Conservation (phyloP, 1,140 invertebrate species). For the Drosophila rhopaloa region DNA sequence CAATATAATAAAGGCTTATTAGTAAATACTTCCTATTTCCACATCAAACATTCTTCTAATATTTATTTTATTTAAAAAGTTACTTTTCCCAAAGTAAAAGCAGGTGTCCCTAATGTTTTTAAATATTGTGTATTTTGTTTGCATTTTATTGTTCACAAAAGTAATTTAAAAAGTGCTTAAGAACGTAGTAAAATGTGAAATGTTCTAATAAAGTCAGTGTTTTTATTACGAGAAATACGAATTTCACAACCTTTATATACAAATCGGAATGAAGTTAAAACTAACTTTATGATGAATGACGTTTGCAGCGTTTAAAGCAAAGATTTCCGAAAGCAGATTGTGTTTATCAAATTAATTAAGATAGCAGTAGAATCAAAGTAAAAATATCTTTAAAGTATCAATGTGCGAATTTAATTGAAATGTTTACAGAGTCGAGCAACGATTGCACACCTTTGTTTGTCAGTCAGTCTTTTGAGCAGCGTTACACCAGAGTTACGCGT, state of each 20-base stretch:
- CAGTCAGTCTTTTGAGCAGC: conserved; percentile 4
- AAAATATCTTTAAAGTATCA: conserved; percentile 10
- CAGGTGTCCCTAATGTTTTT: no score
- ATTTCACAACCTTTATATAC: neutral
- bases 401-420: conserved; percentile 19
- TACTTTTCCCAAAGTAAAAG: no score
- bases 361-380: conserved; percentile 7
- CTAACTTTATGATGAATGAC: conserved; percentile 7
- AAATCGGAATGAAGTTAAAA: neutral
- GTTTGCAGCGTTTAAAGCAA: neutral
- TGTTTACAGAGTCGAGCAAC: conserved; percentile 24
- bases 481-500: conserved; percentile 5
- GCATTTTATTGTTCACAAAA: no score
- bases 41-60: no score
- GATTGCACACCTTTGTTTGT: conserved; percentile 16
- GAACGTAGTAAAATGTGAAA: neutral
- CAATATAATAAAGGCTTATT: no score
- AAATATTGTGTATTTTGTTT: no score
- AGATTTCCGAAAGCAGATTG: conserved; percentile 5
- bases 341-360: conserved; percentile 32
- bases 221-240: neutral
- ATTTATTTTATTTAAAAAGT: no score
- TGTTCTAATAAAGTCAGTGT: neutral
- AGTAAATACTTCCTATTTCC: no score
- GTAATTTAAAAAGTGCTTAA: no score